Conservation (phyloP, 2,797 vertebrate genomes). For the Menidia menidia region DNA sequence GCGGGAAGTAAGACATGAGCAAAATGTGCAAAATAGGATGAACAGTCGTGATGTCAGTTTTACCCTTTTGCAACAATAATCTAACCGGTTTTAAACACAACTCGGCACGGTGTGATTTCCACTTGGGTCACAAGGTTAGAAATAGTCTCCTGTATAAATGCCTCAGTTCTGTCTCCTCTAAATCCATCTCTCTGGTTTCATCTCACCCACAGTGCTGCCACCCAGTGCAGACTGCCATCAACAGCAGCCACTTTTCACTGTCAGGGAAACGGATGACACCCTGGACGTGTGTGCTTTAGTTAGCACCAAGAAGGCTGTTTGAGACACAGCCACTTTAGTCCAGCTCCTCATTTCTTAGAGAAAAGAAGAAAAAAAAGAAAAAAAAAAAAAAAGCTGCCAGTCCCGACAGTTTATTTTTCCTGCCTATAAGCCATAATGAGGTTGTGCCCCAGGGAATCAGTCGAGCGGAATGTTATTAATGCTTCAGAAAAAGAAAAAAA, state of each 20-base stretch:
- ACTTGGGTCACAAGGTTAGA: too few species aligned
- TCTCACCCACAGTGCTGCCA: slow-evolving; percentile 69
- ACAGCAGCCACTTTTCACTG: slow-evolving; percentile 56
- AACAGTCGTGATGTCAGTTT: too few species aligned
- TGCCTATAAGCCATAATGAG: slow-evolving; percentile 84
- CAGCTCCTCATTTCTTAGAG: slow-evolving; percentile 59
- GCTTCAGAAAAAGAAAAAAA: slow-evolving; percentile 78
- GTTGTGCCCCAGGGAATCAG: slow-evolving; percentile 84
- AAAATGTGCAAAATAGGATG: too few species aligned
- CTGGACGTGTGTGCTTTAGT: slow-evolving; percentile 65
- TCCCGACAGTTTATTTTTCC: slow-evolving; percentile 75
- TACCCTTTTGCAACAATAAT: too few species aligned
- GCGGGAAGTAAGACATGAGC: too few species aligned
- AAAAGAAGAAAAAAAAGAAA: slow-evolving; percentile 24
- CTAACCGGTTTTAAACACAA: too few species aligned
- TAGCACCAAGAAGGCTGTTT: slow-evolving; percentile 53
- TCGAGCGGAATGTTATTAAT: slow-evolving; percentile 83
- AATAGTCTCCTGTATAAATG: background rate
- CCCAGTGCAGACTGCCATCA: slow-evolving; percentile 61
- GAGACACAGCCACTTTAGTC: slow-evolving; percentile 56
- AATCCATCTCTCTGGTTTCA: slow-evolving; percentile 3
- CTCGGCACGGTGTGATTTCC: too few species aligned
- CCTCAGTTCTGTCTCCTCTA: background rate
- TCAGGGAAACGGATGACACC: slow-evolving; percentile 51
- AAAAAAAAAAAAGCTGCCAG: slow-evolving; percentile 57